Base-by-base conservation (phyloP, 1,140 invertebrate species). In the Conus betulinus region DNA sequence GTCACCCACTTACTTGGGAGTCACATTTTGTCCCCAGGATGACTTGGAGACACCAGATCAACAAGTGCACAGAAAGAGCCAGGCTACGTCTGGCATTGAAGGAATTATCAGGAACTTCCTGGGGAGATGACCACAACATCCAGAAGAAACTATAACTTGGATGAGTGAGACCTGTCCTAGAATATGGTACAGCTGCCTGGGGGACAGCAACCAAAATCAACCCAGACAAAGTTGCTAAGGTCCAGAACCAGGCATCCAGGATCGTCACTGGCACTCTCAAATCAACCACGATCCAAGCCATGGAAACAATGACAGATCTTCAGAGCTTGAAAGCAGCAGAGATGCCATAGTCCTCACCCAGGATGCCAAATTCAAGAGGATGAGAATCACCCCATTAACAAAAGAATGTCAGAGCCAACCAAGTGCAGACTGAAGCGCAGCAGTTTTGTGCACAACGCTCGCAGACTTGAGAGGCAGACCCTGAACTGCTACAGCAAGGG, bases 161-260 rank as follows among this genome's bases (percentile, higher is more conserved):
- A 84, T 3, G 25, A 15, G 71, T 89, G 0, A 25, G 89, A 79
- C 82, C 89, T 57, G 67, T 63, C 76, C 57, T 88, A 23, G 86
- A 90, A 27, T 90, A n/a, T 87, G 88, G 89, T 7, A 84, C 60
- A 8, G 39, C 82, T 60, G 88, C 84, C 79, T 88, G 71, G 84
- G n/a, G 53, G 23, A 86, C 78, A 67, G 27, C 87, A 52, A 39
- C 88, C 10, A 88, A 87, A 0, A 85, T 71, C 27, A 82, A 88
- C 39, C 53, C 52, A 10, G 25, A 88, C 25, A 79, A 79, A 25
- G 55, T 87, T 8, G 60, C 63, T 71, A 88, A 67, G 57, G 71
- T 84, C 7, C 89, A 90, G 67, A 90, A 85, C 52, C 71, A 90
- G 78, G 82, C 89, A 3, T 60, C 84, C 25, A 84, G 89, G 83